A percentile compares a stretch with the other conserved stretches of the same genome.
Evolutionary conservation across 1,140 invertebrate genomes (phyloP).

Genomic region (Atta texana): DNA sequence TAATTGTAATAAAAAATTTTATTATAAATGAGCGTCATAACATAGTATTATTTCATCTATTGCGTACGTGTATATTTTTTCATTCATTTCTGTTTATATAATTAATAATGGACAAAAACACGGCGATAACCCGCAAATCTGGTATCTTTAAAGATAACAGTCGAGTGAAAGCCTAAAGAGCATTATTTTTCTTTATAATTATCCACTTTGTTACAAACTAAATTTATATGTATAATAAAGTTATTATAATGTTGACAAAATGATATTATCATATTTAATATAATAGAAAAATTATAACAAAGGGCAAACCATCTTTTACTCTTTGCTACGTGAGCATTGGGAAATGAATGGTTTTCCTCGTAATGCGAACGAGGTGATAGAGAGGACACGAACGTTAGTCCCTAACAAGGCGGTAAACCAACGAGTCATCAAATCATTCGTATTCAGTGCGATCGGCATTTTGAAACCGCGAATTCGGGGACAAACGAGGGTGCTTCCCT

Average conservation of each 20-base stretch:
- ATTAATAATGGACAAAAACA: too few relatives aligned
- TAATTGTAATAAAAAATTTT: background rate
- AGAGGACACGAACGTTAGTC: conserved; percentile 18
- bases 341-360: conserved; percentile 27
- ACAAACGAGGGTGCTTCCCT: background rate
- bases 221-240: background rate
- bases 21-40: background rate
- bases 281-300: background rate
- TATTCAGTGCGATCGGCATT: conserved; percentile 49
- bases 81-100: too few relatives aligned
- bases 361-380: conserved; percentile 26
- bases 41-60: background rate
- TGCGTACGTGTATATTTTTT: background rate
- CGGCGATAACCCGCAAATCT: too few relatives aligned
- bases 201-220: background rate
- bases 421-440: conserved; percentile 61
- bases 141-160: too few relatives aligned
- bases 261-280: conserved; percentile 1
- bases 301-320: background rate
- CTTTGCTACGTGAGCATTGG: background rate
- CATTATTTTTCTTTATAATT: background rate
- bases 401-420: conserved; percentile 62
- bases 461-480: conserved; percentile 47
- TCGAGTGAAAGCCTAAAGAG: too few relatives aligned
- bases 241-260: background rate